Evolutionary conservation across 2,113 vertebrate species (phyloP), one percentile per base, ranked within the genome.

Genomic region (Dipodomys ordii): DNA sequence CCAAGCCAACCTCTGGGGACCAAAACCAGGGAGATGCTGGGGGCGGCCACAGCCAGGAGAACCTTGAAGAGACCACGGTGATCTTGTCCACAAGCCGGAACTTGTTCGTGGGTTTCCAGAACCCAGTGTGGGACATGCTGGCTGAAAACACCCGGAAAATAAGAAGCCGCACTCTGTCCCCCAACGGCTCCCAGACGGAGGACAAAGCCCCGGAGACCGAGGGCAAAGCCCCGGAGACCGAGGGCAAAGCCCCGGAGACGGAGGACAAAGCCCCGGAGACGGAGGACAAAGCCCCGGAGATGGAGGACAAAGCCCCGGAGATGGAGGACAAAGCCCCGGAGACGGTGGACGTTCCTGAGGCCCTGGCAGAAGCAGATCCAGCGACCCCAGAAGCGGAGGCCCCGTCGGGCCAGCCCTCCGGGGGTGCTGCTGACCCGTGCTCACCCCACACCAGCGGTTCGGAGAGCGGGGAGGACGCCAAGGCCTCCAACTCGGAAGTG

Each of bases 381-480:
- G 0, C 30, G 3, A 3, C 25, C 60, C 60, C 72, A 5, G n/a
- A 25, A 1, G 8, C 53, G 19, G 28, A 71, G 12, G 7, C 1
- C 4, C 84, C 13, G 20, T 9, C 39, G 19, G 18, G 9, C 39
- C 77, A 15, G 62, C 23, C 28, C 0, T 0, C 35, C 0, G 0
- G 0, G 60, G 77, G 20, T 4, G 25, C n/a, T 9, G 2, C 68
- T 2, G 18, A 35, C 30, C 13, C 22, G 15, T 0, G 57, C 85
- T 0, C 30, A 0, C 0, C 9, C 0, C 49, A n/a, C 3, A 0
- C 23, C 8, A 0, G 6, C 0, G 25, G 19, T 8, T 71, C 67
- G 6, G 46, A 67, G 53, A 44, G 7, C 25, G 15, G 49, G 2
- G 64, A 69, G 28, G 8, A 12, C 8, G 30, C 0, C 0, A 15